phyloP scores from a whole-genome alignment of 2,888 invertebrate genomes.

The Heliconius cydno region DNA sequence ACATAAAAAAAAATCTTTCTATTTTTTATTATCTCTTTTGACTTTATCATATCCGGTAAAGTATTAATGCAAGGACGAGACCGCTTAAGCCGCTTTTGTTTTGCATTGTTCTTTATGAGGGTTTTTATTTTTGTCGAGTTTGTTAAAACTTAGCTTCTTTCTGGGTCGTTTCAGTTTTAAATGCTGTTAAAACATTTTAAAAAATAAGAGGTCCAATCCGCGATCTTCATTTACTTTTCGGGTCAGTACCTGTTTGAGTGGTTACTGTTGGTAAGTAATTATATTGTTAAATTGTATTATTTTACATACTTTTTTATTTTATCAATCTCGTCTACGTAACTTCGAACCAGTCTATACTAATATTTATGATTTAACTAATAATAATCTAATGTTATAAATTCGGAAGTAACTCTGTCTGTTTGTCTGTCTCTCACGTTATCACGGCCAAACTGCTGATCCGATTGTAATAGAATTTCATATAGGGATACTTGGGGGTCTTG shows the following conservation, averaged over 20 bases:
- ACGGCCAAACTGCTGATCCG: too few relatives aligned
- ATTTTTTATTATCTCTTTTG: slow-evolving; percentile 26
- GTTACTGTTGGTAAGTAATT: background rate
- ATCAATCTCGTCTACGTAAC: background rate
- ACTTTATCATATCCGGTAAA: slow-evolving; percentile 29
- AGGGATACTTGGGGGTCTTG: too few relatives aligned
- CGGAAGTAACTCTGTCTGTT: too few relatives aligned
- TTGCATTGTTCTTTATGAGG: slow-evolving; percentile 30
- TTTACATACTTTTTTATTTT: background rate
- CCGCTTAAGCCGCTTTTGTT: slow-evolving; percentile 34
- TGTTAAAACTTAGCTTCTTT: slow-evolving; percentile 31
- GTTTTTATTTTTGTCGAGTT: slow-evolving; percentile 26
- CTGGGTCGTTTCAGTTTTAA: slow-evolving; percentile 29
- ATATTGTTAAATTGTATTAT: slow-evolving; percentile 5
- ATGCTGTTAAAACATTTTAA: slow-evolving; percentile 23
- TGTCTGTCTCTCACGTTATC: too few relatives aligned
- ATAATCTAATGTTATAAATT: too few relatives aligned
- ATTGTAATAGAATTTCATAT: too few relatives aligned
- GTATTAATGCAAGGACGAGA: slow-evolving; percentile 30
- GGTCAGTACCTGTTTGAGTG: slow-evolving; percentile 5
- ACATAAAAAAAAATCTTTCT: slow-evolving; percentile 1
- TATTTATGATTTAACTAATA: too few relatives aligned
- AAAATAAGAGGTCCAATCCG: slow-evolving; percentile 17
- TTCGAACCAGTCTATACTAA: background rate
- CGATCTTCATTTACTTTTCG: slow-evolving; percentile 15